Evolutionary conservation across 2,888 invertebrate genomes (phyloP).

Genomic region (Caenorhabditis japonica): DNA sequence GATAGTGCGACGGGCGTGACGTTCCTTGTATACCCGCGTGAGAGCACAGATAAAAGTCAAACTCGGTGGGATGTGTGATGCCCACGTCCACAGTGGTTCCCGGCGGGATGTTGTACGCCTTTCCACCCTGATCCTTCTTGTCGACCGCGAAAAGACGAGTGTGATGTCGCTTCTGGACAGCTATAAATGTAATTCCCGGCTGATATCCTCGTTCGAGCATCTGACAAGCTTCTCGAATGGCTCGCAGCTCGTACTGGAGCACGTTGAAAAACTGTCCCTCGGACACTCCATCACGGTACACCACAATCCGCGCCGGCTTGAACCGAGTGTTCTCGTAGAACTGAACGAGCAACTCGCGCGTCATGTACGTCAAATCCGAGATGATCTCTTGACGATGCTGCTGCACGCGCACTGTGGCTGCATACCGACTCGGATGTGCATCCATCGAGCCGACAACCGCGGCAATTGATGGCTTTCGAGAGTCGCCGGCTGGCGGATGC

Average conservation of each 20-base stretch:
- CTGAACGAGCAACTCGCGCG: conserved; percentile 94
- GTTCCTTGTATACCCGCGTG: conserved; percentile 86
- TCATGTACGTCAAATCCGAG: conserved; percentile 98
- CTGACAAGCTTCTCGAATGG: conserved; percentile 97
- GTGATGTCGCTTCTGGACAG: conserved; percentile 98
- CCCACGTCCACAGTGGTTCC: conserved; percentile 99
- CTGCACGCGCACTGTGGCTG: conserved; percentile 97
- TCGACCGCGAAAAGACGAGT: conserved; percentile 98
- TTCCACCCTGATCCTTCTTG: conserved; percentile 94
- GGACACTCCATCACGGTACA: conserved; percentile 97
- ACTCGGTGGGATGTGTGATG: conserved; percentile 99
- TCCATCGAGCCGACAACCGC: conserved; percentile 98
- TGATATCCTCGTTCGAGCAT: conserved; percentile 94
- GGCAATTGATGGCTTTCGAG: conserved; percentile 89
- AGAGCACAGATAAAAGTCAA: conserved; percentile 97
- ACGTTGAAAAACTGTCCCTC: conserved; percentile 98
- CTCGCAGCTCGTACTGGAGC: conserved; percentile 94
- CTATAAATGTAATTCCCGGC: conserved; percentile 94
- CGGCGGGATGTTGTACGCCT: conserved; percentile 98
- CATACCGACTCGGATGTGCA: conserved; percentile 91
- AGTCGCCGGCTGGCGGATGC: conserved; percentile 98
- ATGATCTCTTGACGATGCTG: conserved; percentile 91
- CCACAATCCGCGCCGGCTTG: conserved; percentile 98
- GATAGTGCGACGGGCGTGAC: conserved; percentile 97
- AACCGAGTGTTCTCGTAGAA: conserved; percentile 99